phyloP scores from a whole-genome alignment of 2,113 vertebrate genomes.

The Oreochromis niloticus region DNA sequence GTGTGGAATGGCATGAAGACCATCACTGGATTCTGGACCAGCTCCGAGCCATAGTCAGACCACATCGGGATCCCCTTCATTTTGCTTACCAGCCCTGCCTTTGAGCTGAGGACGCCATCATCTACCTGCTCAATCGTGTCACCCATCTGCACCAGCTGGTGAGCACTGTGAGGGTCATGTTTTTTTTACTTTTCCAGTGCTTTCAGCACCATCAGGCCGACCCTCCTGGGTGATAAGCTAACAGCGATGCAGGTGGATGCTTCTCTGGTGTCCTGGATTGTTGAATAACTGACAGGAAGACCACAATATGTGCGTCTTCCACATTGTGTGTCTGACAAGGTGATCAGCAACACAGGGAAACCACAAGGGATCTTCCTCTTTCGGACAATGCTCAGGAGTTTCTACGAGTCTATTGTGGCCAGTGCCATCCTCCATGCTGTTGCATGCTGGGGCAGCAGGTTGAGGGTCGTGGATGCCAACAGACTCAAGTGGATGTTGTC shows the following conservation, averaged over 20 bases:
- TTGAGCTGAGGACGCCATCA: not conserved
- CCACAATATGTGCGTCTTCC: not conserved
- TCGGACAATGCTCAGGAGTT: not conserved
- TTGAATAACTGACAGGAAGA: not conserved
- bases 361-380: not conserved
- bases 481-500: too few relatives aligned
- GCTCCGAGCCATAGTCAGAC: not conserved
- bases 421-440: not conserved
- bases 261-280: not conserved
- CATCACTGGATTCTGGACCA: not conserved
- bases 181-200: not conserved
- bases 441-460: too few relatives aligned
- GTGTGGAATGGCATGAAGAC: not conserved
- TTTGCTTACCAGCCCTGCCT: not conserved
- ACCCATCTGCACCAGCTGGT: not conserved
- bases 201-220: not conserved
- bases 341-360: not conserved
- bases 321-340: not conserved
- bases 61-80: not conserved
- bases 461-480: too few relatives aligned
- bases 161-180: not conserved
- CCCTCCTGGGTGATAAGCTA: not conserved
- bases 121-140: not conserved
- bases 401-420: not conserved
- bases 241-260: not conserved